Evolutionary conservation across 2,888 invertebrate species (phyloP), one percentile per base, ranked within the genome.

Genomic region (Cerastis leucographa): DNA sequence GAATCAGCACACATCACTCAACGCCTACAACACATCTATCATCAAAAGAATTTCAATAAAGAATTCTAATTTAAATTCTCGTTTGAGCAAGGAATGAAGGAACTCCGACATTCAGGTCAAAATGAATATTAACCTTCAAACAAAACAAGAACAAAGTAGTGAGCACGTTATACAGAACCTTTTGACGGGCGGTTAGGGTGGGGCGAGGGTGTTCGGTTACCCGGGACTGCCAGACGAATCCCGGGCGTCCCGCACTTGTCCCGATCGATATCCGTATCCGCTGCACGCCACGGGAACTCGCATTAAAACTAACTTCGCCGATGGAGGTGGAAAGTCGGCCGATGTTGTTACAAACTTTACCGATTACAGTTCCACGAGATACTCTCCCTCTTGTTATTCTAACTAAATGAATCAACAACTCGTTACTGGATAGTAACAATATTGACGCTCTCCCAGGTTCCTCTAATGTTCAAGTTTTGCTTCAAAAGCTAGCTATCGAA

Each of bases 121-220:
- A 94, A 93, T 91, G 91, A 93, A 94, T 94, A 94, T 96, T 96
- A 96, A 96, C 96, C 96, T 96, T 96, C 96, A 96, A 96, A 96
- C 94, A 94, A 95, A 96, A 96, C 94, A 95, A 95, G 95, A 95
- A 95, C 95, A 95, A 96, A 95, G 95, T 94, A 93, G 92, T 91
- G 93, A 94, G 93, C 93, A 93, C 93, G 93, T 94, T 94, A 94
- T 94, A 92, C 91, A 91, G 92, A 92, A 92, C 92, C 93, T 94
- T 93, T 92, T 92, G 93, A 91, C 89, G 91, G 90, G 89, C 82
- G 85, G 80, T 66, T 71, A 78, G 87, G 88, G 88, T 89, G 90
- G 88, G 87, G 87, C 81, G 85, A 87, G 92, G 93, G 92, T 90
- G 87, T 90, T 91, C 91, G 91, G 93, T 90, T 91, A 90, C 93